Base-by-base conservation (phyloP, 1,140 invertebrate genomes). In the Lethrus apterus region DNA sequence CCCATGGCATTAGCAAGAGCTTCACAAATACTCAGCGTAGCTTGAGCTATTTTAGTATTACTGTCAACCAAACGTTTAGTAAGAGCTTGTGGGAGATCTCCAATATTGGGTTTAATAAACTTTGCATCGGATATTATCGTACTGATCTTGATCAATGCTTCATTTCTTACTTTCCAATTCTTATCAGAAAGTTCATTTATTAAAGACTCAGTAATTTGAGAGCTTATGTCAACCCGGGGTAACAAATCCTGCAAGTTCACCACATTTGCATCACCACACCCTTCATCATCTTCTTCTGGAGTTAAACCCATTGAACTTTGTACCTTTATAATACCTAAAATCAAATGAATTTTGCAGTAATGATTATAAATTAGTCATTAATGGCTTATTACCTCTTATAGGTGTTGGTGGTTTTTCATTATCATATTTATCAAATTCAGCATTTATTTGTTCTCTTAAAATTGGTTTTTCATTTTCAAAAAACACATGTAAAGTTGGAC, bases 151-250 rank as follows among this genome's bases (percentile, higher is more conserved):
- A 84, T 80, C 13, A 93, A 64, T 2, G 81, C 86, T 69, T 93
- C 89, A 54, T 81, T 85, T 38, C 89, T 76, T 40, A 80, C 82
- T 73, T 95, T 96, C 93, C 93, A 97, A 65, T 94, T 93, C 68
- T 94, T 96, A 66, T 96, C 92, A 18, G 77, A 73, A 46, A 98
- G 70, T 66, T 95, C 88, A 29, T 76, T 79, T 0, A 96, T 66
- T 0, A 96, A 65, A 0, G 77, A 64, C 46, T 89, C 84, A 1
- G 89, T 93, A 31, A 97, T 84, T 57, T 86, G 82, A n/a, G 77
- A 73, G 47, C 84, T 84, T 38, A 97, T 89, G 63, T 96, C 92
- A 8, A 83, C 78, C 23, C 89, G 69, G 5, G 86, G 76, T 46
- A 89, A 56, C 24, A 84, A 58, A 61, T 89, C 86, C 42, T 78